Conservation (phyloP, 2,797 vertebrate species). For the Pogoniulus pusillus region DNA sequence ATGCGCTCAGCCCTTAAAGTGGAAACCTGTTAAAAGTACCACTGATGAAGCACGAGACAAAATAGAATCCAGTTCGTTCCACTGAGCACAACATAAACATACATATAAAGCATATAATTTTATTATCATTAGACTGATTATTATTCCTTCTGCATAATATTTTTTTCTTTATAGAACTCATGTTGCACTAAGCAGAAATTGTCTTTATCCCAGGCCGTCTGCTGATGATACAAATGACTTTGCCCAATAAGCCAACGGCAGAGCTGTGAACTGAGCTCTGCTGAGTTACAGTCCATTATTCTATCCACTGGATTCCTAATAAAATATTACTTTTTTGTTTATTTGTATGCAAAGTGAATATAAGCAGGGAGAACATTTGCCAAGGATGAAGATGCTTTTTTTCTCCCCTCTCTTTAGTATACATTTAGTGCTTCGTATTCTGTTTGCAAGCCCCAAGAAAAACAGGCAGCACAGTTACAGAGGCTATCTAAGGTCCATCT, state of each 20-base stretch:
- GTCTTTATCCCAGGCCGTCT: background rate
- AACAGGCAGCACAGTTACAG: background rate
- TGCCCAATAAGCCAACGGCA: background rate
- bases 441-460: background rate
- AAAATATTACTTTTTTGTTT: slow-evolving; percentile 44
- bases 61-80: background rate
- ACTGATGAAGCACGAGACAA: background rate
- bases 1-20: background rate
- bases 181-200: background rate
- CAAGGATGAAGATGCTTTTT: background rate
- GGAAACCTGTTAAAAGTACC: background rate
- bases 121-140: background rate
- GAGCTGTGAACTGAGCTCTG: slow-evolving; percentile 5
- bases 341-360: slow-evolving; percentile 32
- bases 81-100: background rate
- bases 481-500: background rate
- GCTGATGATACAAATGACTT: slow-evolving; percentile 2
- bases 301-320: slow-evolving; percentile 45
- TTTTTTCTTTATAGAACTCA: background rate
- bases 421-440: background rate
- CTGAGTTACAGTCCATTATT: slow-evolving; percentile 60
- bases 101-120: background rate
- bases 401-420: background rate
- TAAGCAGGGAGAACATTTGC: background rate
- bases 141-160: background rate